phyloP scores from a whole-genome alignment of 2,888 invertebrate species.

The Pollenia amentaria region DNA sequence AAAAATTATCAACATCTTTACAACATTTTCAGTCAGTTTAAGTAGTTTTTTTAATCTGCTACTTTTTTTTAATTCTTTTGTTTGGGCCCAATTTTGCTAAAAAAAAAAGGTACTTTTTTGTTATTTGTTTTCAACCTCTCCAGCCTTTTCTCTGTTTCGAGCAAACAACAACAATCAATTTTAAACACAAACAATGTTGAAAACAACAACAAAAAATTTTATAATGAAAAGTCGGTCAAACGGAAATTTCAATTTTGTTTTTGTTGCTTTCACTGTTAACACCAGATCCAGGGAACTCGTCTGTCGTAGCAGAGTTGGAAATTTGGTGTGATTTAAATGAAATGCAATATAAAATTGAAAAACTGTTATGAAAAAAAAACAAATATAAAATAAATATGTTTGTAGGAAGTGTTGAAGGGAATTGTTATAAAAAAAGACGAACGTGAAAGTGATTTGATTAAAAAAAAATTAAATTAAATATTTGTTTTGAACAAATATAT shows the following conservation, averaged over 20 bases:
- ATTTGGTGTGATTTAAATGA: slow-evolving; percentile 35
- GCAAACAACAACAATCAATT: slow-evolving; percentile 26
- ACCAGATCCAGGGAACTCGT: not conserved
- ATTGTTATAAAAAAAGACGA: slow-evolving; percentile 2
- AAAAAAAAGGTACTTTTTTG: not conserved
- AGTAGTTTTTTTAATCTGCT: not conserved
- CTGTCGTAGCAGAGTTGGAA: not conserved
- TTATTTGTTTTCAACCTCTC: not conserved
- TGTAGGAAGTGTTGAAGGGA: slow-evolving; percentile 18
- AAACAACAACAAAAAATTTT: slow-evolving; percentile 13
- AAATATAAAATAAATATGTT: not conserved
- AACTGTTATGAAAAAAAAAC: not conserved
- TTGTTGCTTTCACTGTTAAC: slow-evolving; percentile 16
- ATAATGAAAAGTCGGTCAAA: slow-evolving; percentile 58
- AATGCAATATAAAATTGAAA: too few species aligned
- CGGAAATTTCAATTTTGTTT: slow-evolving; percentile 58
- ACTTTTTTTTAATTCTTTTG: not conserved
- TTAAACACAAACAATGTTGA: slow-evolving; percentile 15
- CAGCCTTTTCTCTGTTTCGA: not conserved
- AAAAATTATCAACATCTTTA: too few species aligned
- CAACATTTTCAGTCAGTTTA: too few species aligned
- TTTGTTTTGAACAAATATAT: not conserved
- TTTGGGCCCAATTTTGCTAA: not conserved
- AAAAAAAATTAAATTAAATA: slow-evolving; percentile 38
- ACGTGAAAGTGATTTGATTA: slow-evolving; percentile 61